Evolutionary conservation across 2,888 invertebrate genomes (phyloP).

Genomic region (Phymatocera aterrima): DNA sequence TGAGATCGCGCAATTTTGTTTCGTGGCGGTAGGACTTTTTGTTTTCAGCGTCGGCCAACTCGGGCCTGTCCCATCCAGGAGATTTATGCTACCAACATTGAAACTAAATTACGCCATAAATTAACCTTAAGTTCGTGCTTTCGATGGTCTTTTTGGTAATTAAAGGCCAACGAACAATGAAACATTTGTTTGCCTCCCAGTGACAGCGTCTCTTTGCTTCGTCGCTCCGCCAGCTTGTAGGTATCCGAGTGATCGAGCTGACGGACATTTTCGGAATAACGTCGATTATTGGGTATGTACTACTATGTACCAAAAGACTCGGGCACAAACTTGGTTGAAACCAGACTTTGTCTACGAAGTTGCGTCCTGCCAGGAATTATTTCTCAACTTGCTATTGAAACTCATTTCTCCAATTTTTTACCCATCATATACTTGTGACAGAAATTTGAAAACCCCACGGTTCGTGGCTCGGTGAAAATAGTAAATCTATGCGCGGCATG

Average conservation of each 20-base stretch:
- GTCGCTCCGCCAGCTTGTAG: slow-evolving; percentile 16
- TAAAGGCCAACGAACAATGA: slow-evolving; percentile 48
- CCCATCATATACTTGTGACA: neutral
- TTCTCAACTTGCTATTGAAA: neutral
- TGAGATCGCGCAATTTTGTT: slow-evolving; percentile 42
- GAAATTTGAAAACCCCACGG: neutral
- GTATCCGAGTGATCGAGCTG: slow-evolving; percentile 29
- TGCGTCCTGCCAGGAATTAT: neutral
- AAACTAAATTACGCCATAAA: slow-evolving; percentile 64
- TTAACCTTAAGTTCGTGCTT: slow-evolving; percentile 51
- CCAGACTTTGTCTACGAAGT: slow-evolving; percentile 26
- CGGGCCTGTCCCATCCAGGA: slow-evolving; percentile 53
- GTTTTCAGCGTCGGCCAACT: neutral
- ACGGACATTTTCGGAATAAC: slow-evolving; percentile 43
- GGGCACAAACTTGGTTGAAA: slow-evolving; percentile 1
- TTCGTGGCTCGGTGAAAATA: neutral
- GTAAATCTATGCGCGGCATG: slow-evolving; percentile 18
- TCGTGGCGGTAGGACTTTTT: slow-evolving; percentile 30
- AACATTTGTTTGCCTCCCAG: slow-evolving; percentile 46
- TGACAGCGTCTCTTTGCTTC: slow-evolving; percentile 40
- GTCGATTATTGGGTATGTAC: slow-evolving; percentile 39
- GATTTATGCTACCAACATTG: slow-evolving; percentile 62
- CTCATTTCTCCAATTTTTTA: neutral
- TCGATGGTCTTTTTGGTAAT: slow-evolving; percentile 48
- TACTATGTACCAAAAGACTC: neutral